phyloP scores from a whole-genome alignment of 1,140 invertebrate genomes.

The Gerris buenoi region DNA sequence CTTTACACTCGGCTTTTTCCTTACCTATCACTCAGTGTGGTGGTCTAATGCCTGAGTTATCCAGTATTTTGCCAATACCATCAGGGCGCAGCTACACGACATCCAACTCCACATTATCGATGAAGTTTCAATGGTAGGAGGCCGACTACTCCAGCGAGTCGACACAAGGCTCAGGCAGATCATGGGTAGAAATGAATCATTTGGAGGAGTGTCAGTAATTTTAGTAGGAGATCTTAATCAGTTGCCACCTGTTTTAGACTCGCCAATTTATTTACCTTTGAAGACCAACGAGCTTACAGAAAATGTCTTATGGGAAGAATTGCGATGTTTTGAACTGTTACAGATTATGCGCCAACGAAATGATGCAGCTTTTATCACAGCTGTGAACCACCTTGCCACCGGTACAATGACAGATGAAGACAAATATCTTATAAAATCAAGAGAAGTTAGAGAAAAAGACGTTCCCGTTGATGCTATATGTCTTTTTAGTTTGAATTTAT shows the following conservation, averaged over 20 bases:
- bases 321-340: constrained; percentile 10
- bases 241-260: constrained; percentile 16
- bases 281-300: constrained; percentile 6
- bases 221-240: constrained; percentile 17
- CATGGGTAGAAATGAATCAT: constrained; percentile 2
- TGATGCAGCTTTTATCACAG: constrained; percentile 11
- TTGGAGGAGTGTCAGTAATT: constrained; percentile 12
- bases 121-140: constrained; percentile 12
- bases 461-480: background rate
- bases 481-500: background rate
- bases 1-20: constrained; percentile 8
- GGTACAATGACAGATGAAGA: constrained; percentile 6
- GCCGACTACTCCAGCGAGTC: constrained; percentile 8
- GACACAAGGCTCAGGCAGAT: constrained; percentile 13
- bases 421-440: background rate
- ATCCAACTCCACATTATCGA: constrained; percentile 18
- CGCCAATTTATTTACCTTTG: constrained; percentile 4
- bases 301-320: constrained; percentile 11
- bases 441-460: background rate
- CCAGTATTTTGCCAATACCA: background rate
- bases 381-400: constrained; percentile 12
- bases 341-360: constrained; percentile 18
- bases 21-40: background rate
- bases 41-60: background rate
- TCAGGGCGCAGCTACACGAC: background rate